phyloP scores from a whole-genome alignment of 2,113 vertebrate species.

The Entelurus aequoreus region DNA sequence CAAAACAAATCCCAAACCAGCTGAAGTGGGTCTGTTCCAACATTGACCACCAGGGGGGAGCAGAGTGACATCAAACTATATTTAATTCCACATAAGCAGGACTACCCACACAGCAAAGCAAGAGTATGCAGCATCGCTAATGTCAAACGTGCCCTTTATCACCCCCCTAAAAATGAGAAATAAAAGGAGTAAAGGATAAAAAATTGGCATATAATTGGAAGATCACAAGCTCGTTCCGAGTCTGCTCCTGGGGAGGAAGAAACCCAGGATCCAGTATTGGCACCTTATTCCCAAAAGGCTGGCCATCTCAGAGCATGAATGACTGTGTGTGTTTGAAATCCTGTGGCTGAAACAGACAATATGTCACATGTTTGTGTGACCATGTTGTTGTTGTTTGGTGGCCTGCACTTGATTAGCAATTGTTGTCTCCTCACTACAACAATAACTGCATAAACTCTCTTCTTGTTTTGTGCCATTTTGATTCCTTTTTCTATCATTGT shows the following conservation, averaged over 20 bases:
- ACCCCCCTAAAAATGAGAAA: background rate
- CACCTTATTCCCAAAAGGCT: conserved; percentile 34
- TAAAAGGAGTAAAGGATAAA: conserved; percentile 5
- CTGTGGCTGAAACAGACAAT: conserved; percentile 56
- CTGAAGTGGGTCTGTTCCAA: background rate
- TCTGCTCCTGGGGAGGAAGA: conserved; percentile 11
- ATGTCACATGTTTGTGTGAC: background rate
- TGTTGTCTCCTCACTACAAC: background rate
- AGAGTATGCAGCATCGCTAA: conserved; percentile 19
- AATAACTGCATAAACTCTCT: background rate
- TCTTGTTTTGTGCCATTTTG: background rate
- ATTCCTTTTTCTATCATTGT: no score
- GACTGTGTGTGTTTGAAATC: conserved; percentile 98
- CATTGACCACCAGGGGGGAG: conserved; percentile 52
- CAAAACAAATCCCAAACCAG: background rate
- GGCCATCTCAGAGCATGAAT: conserved; percentile 85
- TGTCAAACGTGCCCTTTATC: conserved; percentile 5
- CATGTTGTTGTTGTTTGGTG: background rate
- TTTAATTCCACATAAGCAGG: conserved; percentile 18
- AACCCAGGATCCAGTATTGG: conserved; percentile 45
- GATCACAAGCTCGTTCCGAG: conserved; percentile 34
- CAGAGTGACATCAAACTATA: conserved; percentile 30
- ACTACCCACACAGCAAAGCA: conserved; percentile 32
- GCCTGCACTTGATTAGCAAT: background rate
- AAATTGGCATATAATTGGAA: conserved; percentile 23